These are phyloP conservation scores for Tricholaema leucomelas DNA, from an alignment of 2,113 vertebrate genomes.

Conservation along the genomic window DNA sequence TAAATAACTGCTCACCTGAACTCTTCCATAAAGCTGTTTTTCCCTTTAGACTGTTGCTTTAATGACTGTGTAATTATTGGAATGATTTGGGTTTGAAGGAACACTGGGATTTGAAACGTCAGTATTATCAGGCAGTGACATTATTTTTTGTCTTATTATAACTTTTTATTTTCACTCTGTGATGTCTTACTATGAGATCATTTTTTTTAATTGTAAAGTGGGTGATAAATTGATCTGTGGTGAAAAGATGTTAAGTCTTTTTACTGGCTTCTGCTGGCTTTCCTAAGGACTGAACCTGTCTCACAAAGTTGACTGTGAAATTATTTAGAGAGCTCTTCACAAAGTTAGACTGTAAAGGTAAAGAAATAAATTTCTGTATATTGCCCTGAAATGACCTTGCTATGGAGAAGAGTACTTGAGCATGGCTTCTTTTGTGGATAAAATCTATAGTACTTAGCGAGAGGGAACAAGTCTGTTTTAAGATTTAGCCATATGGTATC, in stretches of 20 bases:
- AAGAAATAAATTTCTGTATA: neutral
- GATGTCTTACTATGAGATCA: neutral
- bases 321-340: neutral
- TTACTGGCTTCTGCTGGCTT: neutral
- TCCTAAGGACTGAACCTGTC: neutral
- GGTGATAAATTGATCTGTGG: neutral
- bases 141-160: neutral
- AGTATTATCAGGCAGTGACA: neutral
- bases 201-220: neutral
- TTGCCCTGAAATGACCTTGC: neutral
- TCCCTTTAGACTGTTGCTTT: slow-evolving; percentile 19
- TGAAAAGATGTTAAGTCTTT: neutral
- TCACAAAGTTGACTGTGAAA: neutral
- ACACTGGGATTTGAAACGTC: slow-evolving; percentile 3
- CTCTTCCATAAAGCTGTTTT: neutral
- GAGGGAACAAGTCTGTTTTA: neutral
- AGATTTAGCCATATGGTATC: neutral
- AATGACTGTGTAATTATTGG: slow-evolving; percentile 41
- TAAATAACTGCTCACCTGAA: slow-evolving; percentile 33
- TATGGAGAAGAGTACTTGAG: neutral
- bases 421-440: neutral
- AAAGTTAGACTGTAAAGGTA: neutral
- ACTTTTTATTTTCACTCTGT: neutral
- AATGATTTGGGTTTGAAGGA: neutral
- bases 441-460: neutral